Conservation (phyloP, 2,888 invertebrate genomes). For the Calameuta pallipes region DNA sequence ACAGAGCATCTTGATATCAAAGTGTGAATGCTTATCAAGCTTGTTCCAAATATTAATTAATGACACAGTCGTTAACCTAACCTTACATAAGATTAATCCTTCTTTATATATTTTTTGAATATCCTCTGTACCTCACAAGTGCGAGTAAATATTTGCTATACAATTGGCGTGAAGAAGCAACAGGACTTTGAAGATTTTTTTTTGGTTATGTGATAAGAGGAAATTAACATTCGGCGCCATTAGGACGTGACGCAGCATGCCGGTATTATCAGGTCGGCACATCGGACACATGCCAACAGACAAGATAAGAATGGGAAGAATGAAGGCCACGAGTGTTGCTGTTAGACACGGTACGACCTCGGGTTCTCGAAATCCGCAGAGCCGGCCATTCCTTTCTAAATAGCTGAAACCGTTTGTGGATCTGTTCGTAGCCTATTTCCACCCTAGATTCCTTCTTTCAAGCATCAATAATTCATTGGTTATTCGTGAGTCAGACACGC, state of each 20-base stretch:
- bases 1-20: neutral
- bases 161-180: neutral
- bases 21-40: neutral
- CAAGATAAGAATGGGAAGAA: neutral
- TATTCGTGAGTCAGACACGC: neutral
- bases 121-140: neutral
- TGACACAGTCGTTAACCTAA: neutral
- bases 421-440: neutral
- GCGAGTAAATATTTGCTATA: neutral
- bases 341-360: neutral
- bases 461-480: neutral
- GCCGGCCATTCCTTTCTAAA: conserved; percentile 4
- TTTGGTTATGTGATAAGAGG: neutral
- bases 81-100: neutral
- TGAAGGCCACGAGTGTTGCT: conserved; percentile 4
- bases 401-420: neutral
- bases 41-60: neutral
- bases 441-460: neutral
- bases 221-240: neutral
- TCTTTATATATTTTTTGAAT: neutral
- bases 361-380: conserved; percentile 1
- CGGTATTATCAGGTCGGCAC: neutral
- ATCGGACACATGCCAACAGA: neutral
- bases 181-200: neutral
- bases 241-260: neutral